Evolutionary conservation across 1,140 invertebrate species (phyloP), one percentile per base, ranked within the genome.

Genomic region (Habropoda laboriosa): DNA sequence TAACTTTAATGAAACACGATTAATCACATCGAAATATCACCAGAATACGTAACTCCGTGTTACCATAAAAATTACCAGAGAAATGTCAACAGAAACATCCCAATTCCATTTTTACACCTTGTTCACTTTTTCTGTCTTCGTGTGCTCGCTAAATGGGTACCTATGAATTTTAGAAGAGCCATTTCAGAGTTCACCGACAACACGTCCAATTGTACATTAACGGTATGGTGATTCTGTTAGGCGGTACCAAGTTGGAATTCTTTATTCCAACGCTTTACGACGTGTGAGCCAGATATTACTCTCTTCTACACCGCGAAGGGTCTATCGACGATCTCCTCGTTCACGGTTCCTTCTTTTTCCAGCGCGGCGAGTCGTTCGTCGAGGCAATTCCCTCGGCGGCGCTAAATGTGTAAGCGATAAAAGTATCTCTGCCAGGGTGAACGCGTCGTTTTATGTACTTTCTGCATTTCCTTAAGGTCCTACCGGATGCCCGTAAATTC

Each of bases 381-480:
- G 70, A 24, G 72, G 75, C 73, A 85, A 86, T 82, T 82, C 83
- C 83, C 80, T 71, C 42, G 61, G 55, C 74, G 80, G 53, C 57
- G 84, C 66, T 86, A 86, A 86, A 86, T 86, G 84, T 86, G 83
- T 78, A 86, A 86, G 83, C 84, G 84, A 86, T 86, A 86, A 86
- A 86, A 85, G 83, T 86, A 86, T 85, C 71, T 85, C 83, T 79
- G 80, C 53, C 61, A 72, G 27, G 53, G 38, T 42, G 76, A 80
- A 70, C 72, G 84, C 76, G 71, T 80, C 85, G 84, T 86, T 86
- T 86, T 86, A 86, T 78, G 72, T 83, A 86, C 80, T 66, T 61
- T 80, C 76, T 49, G 84, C 80, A 83, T 86, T 86, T 86, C 85
- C 81, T 86, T 71, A 86, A 83, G 77, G 80, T 66, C 72, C 57